Evolutionary conservation across 2,888 invertebrate species (phyloP), one percentile per base, ranked within the genome.

Genomic region (Tenodera sinensis): DNA sequence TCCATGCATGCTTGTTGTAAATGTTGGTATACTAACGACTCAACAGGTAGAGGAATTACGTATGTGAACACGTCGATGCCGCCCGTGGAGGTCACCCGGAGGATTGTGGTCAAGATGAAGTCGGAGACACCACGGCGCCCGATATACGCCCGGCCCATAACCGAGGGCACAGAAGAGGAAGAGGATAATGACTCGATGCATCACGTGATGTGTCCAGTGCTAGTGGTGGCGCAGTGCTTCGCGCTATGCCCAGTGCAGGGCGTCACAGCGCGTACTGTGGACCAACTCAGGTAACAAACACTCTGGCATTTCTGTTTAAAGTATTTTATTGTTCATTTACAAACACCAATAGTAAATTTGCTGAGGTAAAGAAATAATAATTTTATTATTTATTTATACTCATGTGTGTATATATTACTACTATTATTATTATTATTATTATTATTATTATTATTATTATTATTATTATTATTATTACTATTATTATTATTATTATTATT

Each of bases 241-340:
- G 94, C 94, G 30, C 92, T 95, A n/a, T 91, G 95, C 91, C 95
- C 95, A 0, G 93, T 95, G 0, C 91, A 92, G 54, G 95, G 95
- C 0, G 91, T 94, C 20, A 93, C 92, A 91, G 93, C 93, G 0
- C 34, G 20, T 4, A 34, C 27, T 0, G 82, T 34, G 3, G 82
- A 82, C 14, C 34, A 82, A 8, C 87, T 87, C 87, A 83, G 83
- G 87, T 87, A 25, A 34, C 3, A 3, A 25, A 34, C 3, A 3
- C 7, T 34, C 34, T 34, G 34, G 34, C 0, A 34, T 3, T 34
- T 34, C 7, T 34, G 34, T 34, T 34, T 7, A 30, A 30, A 4
- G 30, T n/a, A n/a, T n/a, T n/a, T n/a, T n/a, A n/a, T n/a, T n/a
- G n/a, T n/a, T n/a, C n/a, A n/a, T n/a, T n/a, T n/a, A n/a, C n/a